phyloP scores from a whole-genome alignment of 64 coral and sea anemone genomes.

The Dendronephthya gigantea region DNA sequence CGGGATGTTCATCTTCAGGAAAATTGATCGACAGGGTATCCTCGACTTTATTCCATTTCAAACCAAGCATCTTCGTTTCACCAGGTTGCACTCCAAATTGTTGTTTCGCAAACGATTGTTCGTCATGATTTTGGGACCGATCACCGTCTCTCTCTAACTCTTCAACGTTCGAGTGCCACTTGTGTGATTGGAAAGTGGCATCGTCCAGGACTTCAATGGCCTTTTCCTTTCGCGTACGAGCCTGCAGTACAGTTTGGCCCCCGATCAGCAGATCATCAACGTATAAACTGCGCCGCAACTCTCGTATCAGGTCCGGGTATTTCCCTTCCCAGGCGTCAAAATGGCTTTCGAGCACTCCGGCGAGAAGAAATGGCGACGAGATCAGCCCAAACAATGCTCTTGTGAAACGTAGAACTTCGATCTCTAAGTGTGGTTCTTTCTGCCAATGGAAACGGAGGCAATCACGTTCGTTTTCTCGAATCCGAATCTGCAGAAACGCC shows the following conservation, averaged over 20 bases:
- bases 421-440: background rate
- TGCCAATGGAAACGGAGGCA: background rate
- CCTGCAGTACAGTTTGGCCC: background rate
- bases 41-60: background rate
- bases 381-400: background rate
- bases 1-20: background rate
- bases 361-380: background rate
- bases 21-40: background rate
- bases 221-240: background rate
- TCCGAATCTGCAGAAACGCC: background rate
- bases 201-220: background rate
- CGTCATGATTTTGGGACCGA: background rate
- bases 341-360: background rate
- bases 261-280: background rate
- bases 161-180: background rate
- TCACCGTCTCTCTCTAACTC: background rate
- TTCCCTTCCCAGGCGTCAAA: background rate
- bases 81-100: background rate
- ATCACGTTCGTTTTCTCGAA: background rate
- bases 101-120: background rate
- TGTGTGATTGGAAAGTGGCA: background rate
- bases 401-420: background rate
- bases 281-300: background rate
- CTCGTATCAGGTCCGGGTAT: background rate
- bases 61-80: background rate